Percentiles rank a stretch among this genome's conserved stretches.
Conservation (phyloP, 30 jellyfish, hydroid and myxozoan species). For the Clytia hemisphaerica region DNA sequence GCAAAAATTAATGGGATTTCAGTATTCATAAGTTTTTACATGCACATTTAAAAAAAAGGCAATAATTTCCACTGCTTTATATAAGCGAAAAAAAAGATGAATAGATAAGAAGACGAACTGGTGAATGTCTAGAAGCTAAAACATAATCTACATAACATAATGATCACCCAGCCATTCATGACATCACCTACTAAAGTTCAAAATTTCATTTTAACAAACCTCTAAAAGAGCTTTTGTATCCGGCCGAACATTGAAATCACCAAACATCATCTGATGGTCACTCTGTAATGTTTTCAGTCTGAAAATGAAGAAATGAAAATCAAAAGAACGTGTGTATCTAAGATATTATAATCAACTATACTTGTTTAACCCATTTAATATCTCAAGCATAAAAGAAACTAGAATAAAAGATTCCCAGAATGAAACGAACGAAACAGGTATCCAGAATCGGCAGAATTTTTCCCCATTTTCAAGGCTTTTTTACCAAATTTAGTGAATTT, state of each 20-base stretch:
- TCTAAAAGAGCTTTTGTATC: constrained; percentile 79
- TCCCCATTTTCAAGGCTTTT: too few relatives aligned
- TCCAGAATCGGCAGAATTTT: background rate
- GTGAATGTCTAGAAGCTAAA: background rate
- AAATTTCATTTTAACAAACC: constrained; percentile 20
- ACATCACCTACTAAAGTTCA: too few relatives aligned
- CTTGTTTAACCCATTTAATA: background rate
- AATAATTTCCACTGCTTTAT: too few relatives aligned
- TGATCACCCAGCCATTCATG: too few relatives aligned
- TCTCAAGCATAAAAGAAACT: too few relatives aligned
- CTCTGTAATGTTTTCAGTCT: constrained; percentile 48
- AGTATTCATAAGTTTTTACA: too few relatives aligned
- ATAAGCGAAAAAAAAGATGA: background rate
- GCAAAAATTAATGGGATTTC: too few relatives aligned
- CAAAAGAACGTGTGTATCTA: background rate
- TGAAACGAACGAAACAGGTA: background rate
- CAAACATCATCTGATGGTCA: constrained; percentile 53
- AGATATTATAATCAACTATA: background rate
- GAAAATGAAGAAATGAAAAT: background rate
- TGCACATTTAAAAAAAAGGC: too few relatives aligned
- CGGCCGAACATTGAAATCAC: constrained; percentile 85
- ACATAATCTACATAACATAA: too few relatives aligned
- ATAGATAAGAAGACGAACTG: background rate
- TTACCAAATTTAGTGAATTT: too few relatives aligned
- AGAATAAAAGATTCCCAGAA: too few relatives aligned